Evolutionary conservation across 2,797 vertebrate genomes (phyloP), one percentile per base, ranked within the genome.

Genomic region (Aselliscus stoliczkanus): DNA sequence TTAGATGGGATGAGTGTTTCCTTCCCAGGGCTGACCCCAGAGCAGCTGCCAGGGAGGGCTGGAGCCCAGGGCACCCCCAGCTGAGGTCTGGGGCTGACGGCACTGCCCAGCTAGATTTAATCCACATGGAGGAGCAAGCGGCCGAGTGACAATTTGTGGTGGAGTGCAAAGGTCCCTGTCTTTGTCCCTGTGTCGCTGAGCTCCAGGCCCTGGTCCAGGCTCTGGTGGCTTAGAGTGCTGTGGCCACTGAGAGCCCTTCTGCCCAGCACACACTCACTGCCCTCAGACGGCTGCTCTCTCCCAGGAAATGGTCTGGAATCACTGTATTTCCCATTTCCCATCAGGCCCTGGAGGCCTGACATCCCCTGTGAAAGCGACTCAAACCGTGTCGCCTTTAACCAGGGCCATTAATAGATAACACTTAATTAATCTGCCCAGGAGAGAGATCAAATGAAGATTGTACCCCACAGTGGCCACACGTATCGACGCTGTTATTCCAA

Each of bases 381-480:
- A 97, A 98, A 97, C 96, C 96, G 90, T 98, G 98, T 97, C 98
- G 98, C 98, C 98, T 98, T 98, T 98, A 90, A 98, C 98, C 97
- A 95, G 98, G 98, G 97, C 98, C 98, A 98, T 98, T 99, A 98
- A 99, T 98, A 99, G 98, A 99, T 98, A 99, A 99, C 98, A 98
- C 98, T 98, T 99, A 99, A 99, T 99, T 99, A 99, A 99, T 98
- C 98, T 98, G 98, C 99, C 98, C 96, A 96, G 98, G 98, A 96
- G 97, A 98, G 97, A 99, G 98, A 99, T 99, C 98, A 98, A 98
- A 97, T 92, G 95, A 96, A 98, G 98, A 99, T 98, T 98, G 98
- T 97, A 97, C 98, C 98, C 98, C 97, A 96, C 27, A 70, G 98
- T 86, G 96, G 98, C 97, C 97, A 97, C 98, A 92, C 86, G 93